phyloP scores from a whole-genome alignment of 2,113 vertebrate genomes.

The Hypanus sabinus region DNA sequence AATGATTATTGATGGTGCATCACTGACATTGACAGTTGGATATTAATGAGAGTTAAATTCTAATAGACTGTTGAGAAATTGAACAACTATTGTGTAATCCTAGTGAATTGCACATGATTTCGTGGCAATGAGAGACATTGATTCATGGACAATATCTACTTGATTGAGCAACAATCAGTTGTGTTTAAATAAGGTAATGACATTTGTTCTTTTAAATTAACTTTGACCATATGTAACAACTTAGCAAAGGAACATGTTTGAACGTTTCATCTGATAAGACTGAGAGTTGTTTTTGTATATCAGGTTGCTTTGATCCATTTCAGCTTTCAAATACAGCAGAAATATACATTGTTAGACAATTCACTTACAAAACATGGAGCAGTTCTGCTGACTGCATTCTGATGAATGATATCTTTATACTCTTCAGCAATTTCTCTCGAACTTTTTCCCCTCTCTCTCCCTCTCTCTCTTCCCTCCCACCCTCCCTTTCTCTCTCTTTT shows the following conservation, averaged over 20 bases:
- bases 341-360: conserved; percentile 19
- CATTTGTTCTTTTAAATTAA: conserved; percentile 13
- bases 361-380: neutral
- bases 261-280: conserved; percentile 19
- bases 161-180: neutral
- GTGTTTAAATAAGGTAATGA: neutral
- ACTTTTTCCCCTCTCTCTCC: too few species aligned
- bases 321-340: conserved; percentile 16
- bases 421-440: neutral
- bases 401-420: neutral
- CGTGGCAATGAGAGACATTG: neutral
- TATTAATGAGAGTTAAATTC: neutral
- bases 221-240: neutral
- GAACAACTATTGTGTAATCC: neutral
- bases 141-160: neutral
- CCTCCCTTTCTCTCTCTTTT: too few species aligned
- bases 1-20: too few species aligned
- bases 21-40: neutral
- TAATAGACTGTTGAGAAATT: neutral
- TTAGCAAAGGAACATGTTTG: neutral
- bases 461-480: too few species aligned
- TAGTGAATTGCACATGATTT: neutral
- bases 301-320: conserved; percentile 22
- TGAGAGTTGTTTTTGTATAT: conserved; percentile 25
- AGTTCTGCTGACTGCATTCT: too few species aligned